Evolutionary conservation across 2,888 invertebrate genomes (phyloP).

Genomic region (Exephanes ischioxanthus): DNA sequence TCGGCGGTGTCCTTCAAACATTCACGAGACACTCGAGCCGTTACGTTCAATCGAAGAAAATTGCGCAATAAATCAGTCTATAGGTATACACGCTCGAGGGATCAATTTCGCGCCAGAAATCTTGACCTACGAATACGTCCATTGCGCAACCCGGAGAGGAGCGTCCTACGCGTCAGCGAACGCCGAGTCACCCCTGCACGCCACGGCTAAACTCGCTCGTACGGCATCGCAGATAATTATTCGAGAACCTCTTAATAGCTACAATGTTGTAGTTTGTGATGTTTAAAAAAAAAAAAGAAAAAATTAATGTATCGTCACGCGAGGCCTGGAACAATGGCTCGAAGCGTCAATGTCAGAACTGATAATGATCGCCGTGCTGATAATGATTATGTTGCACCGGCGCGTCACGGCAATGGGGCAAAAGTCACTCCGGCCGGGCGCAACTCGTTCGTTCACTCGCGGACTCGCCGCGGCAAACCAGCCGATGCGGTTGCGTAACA

Average conservation of each 20-base stretch:
- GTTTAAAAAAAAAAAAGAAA: not conserved
- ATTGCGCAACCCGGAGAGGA: not conserved
- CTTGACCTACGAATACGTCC: conserved; percentile 41
- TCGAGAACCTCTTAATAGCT: not conserved
- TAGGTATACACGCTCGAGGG: not conserved
- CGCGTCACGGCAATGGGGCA: conserved; percentile 53
- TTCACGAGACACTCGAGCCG: conserved; percentile 14
- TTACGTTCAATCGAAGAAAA: conserved; percentile 23
- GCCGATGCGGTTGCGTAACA: conserved; percentile 50
- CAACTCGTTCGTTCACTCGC: conserved; percentile 32
- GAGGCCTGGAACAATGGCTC: conserved; percentile 8
- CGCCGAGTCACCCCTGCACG: not conserved
- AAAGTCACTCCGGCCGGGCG: conserved; percentile 40
- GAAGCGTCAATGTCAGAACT: conserved; percentile 23
- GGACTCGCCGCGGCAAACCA: conserved; percentile 2
- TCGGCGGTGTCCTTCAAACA: conserved; percentile 18
- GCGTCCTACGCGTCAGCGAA: not conserved
- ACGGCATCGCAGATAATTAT: not conserved
- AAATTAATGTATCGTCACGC: not conserved
- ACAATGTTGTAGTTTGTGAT: conserved; percentile 23
- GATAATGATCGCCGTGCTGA: conserved; percentile 39
- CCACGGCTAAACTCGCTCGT: not conserved
- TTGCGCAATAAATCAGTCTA: conserved; percentile 26
- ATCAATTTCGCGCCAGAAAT: conserved; percentile 2
- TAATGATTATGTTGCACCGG: conserved; percentile 43